Evolutionary conservation across 2,888 invertebrate species (phyloP).

Genomic region (Erebia ligea): DNA sequence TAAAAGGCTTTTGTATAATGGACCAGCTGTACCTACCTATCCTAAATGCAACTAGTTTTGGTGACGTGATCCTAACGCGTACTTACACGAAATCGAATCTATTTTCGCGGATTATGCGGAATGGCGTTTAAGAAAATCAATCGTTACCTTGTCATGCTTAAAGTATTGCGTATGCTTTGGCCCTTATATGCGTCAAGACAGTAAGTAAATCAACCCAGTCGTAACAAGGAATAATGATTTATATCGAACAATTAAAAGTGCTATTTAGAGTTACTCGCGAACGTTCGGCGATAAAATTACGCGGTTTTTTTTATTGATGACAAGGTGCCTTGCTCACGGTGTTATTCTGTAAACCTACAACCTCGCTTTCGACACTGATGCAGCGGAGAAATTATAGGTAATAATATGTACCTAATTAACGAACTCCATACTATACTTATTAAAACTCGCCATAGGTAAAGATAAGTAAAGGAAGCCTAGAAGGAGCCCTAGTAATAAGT

Average conservation of each 20-base stretch:
- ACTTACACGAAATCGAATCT: no score
- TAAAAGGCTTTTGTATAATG: no score
- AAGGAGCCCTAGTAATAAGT: no score
- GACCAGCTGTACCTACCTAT: no score
- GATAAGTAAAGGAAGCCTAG: no score
- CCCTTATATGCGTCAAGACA: conserved; percentile 64
- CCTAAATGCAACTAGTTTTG: no score
- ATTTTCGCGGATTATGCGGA: no score
- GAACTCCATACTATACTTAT: no score
- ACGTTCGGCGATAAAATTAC: conserved; percentile 49
- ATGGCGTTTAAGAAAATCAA: neutral
- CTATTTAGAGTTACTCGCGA: conserved; percentile 62
- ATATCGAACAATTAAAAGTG: conserved; percentile 78
- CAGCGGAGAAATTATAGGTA: neutral
- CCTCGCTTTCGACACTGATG: neutral
- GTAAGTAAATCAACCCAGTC: conserved; percentile 77
- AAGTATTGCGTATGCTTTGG: neutral
- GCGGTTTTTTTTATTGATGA: conserved; percentile 11
- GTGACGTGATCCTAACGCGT: no score
- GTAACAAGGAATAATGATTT: conserved; percentile 77
- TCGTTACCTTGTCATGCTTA: neutral
- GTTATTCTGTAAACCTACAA: neutral
- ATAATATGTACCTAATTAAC: neutral
- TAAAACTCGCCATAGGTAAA: no score
- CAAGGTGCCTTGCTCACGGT: neutral